Evolutionary conservation across 2,113 vertebrate genomes (phyloP), one percentile per base, ranked within the genome.

Genomic region (Steatornis caripensis): DNA sequence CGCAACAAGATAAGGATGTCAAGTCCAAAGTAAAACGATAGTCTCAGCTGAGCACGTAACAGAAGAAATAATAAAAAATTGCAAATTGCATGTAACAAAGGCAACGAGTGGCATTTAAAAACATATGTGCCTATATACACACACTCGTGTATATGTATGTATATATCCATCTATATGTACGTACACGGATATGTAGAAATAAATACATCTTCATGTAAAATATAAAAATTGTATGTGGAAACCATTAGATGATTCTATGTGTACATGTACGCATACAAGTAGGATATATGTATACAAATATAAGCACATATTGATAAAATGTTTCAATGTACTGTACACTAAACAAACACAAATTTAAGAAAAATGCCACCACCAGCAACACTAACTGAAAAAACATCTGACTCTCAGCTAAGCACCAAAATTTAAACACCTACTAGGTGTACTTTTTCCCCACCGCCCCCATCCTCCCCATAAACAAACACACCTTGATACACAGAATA

Each of bases 11-110:
- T 37, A 92, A 72, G 22, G 11, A 60, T 54, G 15, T 37, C n/a
- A 41, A 46, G 22, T 64, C 32, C 20, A 51, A 43, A 48, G 41
- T 57, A 57, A 75, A 95, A 88, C 12, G 4, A n/a, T 9, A 8
- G 0, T 45, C 20, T 26, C n/a, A n/a, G 2, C 2, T 3, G 0
- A 74, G 45, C 13, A 72, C 6, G 9, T 27, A 87, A 37, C 10
- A 87, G 27, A 84, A n/a, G 8, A 72, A 89, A 84, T 41, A 87
- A 68, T 8, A 4, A 84, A 46, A 87, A 87, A 55, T 16, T 55
- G 48, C 11, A 69, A 54, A 55, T 1, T 65, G 22, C 30, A 41
- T 29, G 6, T 20, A 57, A 79, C 15, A 43, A 79, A 23, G 8
- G 11, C 34, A 60, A 46, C 11, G 9, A 76, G 6, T 29, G 18